Conservation (phyloP, 1,140 invertebrate species). For the Pentalonia nigronervosa region DNA sequence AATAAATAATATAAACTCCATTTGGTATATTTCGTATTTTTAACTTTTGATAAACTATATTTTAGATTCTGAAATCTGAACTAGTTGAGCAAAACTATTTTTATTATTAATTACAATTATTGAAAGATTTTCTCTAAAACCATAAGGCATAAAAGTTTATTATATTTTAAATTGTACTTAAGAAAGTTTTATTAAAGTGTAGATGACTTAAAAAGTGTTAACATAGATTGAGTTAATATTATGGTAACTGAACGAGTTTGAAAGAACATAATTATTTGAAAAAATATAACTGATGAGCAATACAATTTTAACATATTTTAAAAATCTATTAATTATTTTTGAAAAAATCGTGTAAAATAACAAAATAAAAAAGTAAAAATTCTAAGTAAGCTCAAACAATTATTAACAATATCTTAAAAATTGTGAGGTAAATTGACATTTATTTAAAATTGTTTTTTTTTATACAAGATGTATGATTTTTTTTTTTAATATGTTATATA, state of each 20-base stretch:
- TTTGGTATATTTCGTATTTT: not conserved
- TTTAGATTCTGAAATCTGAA: not conserved
- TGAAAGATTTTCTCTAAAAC: not conserved
- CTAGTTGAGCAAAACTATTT: not conserved
- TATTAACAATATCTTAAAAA: not conserved
- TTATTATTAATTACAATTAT: not conserved
- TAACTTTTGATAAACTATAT: not conserved
- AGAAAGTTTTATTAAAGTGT: not conserved
- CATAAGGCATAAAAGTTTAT: not conserved
- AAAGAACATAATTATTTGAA: not conserved
- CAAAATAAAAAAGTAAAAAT: no score
- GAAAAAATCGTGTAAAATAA: no score
- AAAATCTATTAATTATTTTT: no score
- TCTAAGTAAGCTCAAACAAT: no score
- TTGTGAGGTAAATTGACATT: not conserved
- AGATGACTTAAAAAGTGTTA: not conserved
- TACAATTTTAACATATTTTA: no score
- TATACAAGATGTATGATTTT: not conserved
- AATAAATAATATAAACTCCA: not conserved
- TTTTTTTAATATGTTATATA: not conserved
- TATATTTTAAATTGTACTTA: not conserved
- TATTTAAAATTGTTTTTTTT: not conserved
- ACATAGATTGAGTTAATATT: not conserved
- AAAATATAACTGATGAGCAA: not conserved
- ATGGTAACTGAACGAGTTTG: not conserved